phyloP scores from a whole-genome alignment of 2,113 vertebrate species.

The Hipposideros armiger region DNA sequence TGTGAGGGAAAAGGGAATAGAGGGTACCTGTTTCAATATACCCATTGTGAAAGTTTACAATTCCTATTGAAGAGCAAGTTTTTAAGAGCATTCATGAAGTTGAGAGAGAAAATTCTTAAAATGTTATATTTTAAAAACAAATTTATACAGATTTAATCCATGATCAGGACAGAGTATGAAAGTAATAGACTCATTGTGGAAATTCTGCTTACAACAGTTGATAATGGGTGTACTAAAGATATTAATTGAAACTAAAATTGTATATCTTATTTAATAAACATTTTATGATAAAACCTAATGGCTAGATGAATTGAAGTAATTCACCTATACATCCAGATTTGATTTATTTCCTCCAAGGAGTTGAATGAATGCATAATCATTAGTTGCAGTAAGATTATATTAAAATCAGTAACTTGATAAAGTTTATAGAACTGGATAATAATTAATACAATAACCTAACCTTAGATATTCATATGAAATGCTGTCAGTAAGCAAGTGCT shows the following conservation, averaged over 20 bases:
- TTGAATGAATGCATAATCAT: slow-evolving; percentile 46
- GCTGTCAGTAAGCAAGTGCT: slow-evolving; percentile 39
- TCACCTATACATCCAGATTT: slow-evolving; percentile 6
- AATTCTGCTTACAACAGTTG: not conserved
- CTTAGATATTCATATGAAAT: slow-evolving; percentile 55
- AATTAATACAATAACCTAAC: slow-evolving; percentile 66
- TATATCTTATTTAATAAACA: not conserved
- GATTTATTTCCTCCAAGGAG: slow-evolving; percentile 1
- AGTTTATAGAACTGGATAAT: slow-evolving; percentile 53
- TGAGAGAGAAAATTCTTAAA: not conserved
- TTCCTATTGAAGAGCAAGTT: not conserved
- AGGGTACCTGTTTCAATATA: not conserved
- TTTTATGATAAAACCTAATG: slow-evolving; percentile 55
- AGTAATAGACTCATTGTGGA: not conserved
- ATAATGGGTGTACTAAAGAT: not conserved
- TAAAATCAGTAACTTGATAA: slow-evolving; percentile 70
- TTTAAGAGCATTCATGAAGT: not conserved
- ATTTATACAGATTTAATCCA: not conserved
- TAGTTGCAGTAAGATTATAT: slow-evolving; percentile 43
- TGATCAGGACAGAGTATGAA: not conserved
- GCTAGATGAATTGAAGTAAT: slow-evolving; percentile 55
- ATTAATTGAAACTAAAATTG: not conserved
- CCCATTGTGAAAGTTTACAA: not conserved
- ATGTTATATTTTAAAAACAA: not conserved
- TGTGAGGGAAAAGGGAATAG: not conserved